Percentiles rank a stretch among this genome's conserved stretches.
These are phyloP conservation scores for Zeuzera pyrina DNA, from an alignment of 2,888 invertebrate genomes.

Conservation along the genomic window DNA sequence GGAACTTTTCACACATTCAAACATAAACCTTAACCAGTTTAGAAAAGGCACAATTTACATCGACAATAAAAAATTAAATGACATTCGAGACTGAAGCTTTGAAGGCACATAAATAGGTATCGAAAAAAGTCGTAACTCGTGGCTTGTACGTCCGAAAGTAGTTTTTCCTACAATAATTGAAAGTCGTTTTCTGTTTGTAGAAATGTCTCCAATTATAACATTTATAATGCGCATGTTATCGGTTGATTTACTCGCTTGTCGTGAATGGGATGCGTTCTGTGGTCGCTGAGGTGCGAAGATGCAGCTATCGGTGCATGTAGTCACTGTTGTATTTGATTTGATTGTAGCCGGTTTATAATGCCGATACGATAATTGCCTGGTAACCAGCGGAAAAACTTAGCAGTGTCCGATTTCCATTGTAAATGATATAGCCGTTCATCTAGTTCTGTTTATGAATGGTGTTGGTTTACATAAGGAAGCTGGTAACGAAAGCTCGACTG, in stretches of 20 bases:
- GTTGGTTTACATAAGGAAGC: too few species aligned
- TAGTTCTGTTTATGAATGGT: too few species aligned
- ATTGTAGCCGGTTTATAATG: conserved; percentile 8
- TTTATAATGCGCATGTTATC: conserved; percentile 42
- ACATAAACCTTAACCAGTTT: conserved; percentile 29
- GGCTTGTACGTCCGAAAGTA: conserved; percentile 58
- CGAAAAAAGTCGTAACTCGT: conserved; percentile 62
- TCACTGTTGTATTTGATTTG: conserved; percentile 28
- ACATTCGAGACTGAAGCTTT: conserved; percentile 19
- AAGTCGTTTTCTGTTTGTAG: conserved; percentile 64
- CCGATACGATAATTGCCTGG: too few species aligned
- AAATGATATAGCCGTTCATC: too few species aligned
- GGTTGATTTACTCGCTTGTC: conserved; percentile 65
- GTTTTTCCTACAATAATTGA: conserved; percentile 54
- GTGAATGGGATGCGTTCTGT: conserved; percentile 67
- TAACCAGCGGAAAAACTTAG: too few species aligned
- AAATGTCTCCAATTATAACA: conserved; percentile 42
- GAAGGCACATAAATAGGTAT: conserved; percentile 52
- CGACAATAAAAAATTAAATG: conserved; percentile 23
- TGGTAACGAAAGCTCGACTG: too few species aligned
- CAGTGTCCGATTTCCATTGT: too few species aligned
- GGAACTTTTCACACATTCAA: conserved; percentile 20
- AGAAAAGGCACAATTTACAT: neutral
- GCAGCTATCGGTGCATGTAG: conserved; percentile 58
- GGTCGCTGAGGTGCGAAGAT: conserved; percentile 61